Evolutionary conservation across 2,888 invertebrate genomes (phyloP).

Genomic region (Pyralis farinalis): DNA sequence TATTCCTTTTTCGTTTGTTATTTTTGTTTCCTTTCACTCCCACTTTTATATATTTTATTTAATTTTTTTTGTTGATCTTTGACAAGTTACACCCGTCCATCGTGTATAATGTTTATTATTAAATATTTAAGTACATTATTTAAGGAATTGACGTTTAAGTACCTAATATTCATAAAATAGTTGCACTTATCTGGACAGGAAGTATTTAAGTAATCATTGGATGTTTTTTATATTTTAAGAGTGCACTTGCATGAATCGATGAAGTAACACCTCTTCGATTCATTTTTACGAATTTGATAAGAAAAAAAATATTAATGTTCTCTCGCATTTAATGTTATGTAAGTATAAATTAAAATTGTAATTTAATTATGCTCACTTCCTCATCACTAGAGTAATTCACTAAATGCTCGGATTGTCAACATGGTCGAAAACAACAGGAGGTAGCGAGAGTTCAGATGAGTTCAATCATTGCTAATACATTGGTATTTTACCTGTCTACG

Average conservation of each 20-base stretch:
- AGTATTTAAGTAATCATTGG: slow-evolving; percentile 59
- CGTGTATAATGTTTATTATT: slow-evolving; percentile 74
- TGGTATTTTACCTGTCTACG: no score
- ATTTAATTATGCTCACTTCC: slow-evolving; percentile 53
- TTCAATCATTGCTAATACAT: neutral
- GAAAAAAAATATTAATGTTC: slow-evolving; percentile 44
- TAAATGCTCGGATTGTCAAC: slow-evolving; percentile 21
- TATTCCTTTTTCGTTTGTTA: slow-evolving; percentile 63
- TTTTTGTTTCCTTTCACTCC: slow-evolving; percentile 35
- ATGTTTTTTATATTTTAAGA: slow-evolving; percentile 67
- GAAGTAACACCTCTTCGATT: slow-evolving; percentile 34
- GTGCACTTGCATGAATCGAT: slow-evolving; percentile 52
- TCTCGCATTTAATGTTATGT: slow-evolving; percentile 61
- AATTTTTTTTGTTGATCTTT: slow-evolving; percentile 39
- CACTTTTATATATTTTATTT: slow-evolving; percentile 35
- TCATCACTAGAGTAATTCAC: slow-evolving; percentile 46
- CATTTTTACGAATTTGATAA: slow-evolving; percentile 67
- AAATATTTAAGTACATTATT: slow-evolving; percentile 67
- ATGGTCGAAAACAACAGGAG: no score
- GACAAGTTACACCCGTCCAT: slow-evolving; percentile 81
- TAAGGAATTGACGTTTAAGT: slow-evolving; percentile 72
- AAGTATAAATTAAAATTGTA: slow-evolving; percentile 40
- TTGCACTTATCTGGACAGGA: slow-evolving; percentile 66
- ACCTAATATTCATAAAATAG: slow-evolving; percentile 62
- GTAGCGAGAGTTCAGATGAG: neutral